Conservation (phyloP, 2,113 vertebrate genomes). For the Monopterus albus region DNA sequence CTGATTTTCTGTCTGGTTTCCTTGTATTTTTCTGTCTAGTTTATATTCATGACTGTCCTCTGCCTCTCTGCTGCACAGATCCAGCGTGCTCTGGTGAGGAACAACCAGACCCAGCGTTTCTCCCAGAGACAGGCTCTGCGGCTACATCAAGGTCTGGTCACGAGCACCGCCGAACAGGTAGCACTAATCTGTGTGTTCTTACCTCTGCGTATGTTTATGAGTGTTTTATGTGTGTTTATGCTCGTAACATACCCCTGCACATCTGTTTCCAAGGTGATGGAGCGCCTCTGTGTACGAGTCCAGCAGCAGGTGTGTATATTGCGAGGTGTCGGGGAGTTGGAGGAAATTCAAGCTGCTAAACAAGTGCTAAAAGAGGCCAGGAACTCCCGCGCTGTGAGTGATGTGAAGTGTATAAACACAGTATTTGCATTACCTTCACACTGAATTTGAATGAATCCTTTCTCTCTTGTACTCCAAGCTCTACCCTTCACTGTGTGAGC, state of each 20-base stretch:
- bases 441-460: slow-evolving; percentile 1
- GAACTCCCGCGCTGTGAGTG: slow-evolving; percentile 90
- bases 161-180: slow-evolving; percentile 86
- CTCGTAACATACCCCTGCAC: slow-evolving; percentile 3
- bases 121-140: slow-evolving; percentile 91
- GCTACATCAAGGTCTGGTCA: slow-evolving; percentile 92
- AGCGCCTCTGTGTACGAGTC: slow-evolving; percentile 88
- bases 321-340: slow-evolving; percentile 83
- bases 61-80: slow-evolving; percentile 78
- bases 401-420: slow-evolving; percentile 1
- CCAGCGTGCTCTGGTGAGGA: slow-evolving; percentile 90
- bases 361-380: slow-evolving; percentile 92
- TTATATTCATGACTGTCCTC: not conserved
- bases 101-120: slow-evolving; percentile 90
- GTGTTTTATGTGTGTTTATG: not conserved
- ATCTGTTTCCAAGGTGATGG: slow-evolving; percentile 85
- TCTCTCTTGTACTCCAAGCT: slow-evolving; percentile 74
- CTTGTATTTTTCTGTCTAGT: not conserved
- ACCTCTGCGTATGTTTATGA: not conserved
- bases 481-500: slow-evolving; percentile 90
- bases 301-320: slow-evolving; percentile 89
- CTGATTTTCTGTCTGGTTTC: not conserved
- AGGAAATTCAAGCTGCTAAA: slow-evolving; percentile 88
- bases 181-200: not conserved
- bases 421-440: not conserved